Evolutionary conservation across 2,888 invertebrate species (phyloP).

Genomic region (Epinotia demarniana): DNA sequence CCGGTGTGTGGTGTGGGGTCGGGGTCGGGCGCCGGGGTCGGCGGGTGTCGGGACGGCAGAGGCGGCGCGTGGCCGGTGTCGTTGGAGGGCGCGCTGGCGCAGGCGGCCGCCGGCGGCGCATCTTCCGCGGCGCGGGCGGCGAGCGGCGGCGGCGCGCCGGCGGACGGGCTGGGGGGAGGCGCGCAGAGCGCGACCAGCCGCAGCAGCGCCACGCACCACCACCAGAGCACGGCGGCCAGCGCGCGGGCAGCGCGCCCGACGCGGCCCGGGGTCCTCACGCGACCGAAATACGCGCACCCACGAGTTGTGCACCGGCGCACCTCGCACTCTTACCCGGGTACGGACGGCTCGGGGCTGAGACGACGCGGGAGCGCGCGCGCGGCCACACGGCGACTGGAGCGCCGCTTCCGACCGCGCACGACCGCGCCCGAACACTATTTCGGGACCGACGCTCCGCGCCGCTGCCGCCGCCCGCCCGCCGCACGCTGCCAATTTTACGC

Average conservation of each 20-base stretch:
- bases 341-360: constrained; percentile 70
- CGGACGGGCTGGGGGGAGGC: constrained; percentile 78
- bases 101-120: constrained; percentile 75
- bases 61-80: constrained; percentile 68
- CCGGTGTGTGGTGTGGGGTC: constrained; percentile 63
- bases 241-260: constrained; percentile 81
- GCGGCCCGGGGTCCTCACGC: constrained; percentile 79
- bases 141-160: constrained; percentile 71
- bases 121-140: constrained; percentile 78
- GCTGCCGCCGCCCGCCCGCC: constrained; percentile 80
- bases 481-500: constrained; percentile 84
- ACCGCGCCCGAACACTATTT: constrained; percentile 84
- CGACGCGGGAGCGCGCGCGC: constrained; percentile 83
- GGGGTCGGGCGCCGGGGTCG: constrained; percentile 64
- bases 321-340: constrained; percentile 70
- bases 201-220: constrained; percentile 84
- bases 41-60: constrained; percentile 49
- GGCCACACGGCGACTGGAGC: constrained; percentile 83
- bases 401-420: constrained; percentile 78
- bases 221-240: constrained; percentile 84
- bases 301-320: constrained; percentile 68
- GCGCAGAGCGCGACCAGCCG: constrained; percentile 82
- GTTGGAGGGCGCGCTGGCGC: constrained; percentile 77
- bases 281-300: constrained; percentile 82
- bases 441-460: constrained; percentile 82